These are phyloP conservation scores for Formica exsecta DNA, from an alignment of 1,140 invertebrate species.

Conservation along the genomic window DNA sequence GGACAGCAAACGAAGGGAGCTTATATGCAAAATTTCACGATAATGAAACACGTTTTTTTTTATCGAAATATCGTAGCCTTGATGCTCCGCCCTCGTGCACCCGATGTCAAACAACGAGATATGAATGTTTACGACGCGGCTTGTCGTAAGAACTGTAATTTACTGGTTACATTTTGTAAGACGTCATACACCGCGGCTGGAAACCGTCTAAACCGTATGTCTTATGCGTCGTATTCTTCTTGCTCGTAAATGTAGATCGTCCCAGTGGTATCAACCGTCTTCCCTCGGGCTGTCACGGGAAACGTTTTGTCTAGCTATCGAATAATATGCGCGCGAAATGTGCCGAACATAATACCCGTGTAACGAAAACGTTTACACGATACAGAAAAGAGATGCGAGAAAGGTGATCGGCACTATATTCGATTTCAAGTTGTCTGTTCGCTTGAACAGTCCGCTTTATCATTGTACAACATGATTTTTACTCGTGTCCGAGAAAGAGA, in stretches of 20 bases:
- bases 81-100: background rate
- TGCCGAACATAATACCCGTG: conserved; percentile 56
- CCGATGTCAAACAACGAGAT: conserved; percentile 65
- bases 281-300: conserved; percentile 38
- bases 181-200: conserved; percentile 52
- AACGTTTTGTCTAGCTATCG: conserved; percentile 53
- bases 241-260: conserved; percentile 53
- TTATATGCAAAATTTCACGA: conserved; percentile 50
- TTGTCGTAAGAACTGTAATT: conserved; percentile 67
- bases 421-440: conserved; percentile 42
- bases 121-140: conserved; percentile 73
- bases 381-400: conserved; percentile 32
- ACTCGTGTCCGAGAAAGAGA: conserved; percentile 3
- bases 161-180: conserved; percentile 65
- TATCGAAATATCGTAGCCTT: conserved; percentile 38
- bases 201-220: conserved; percentile 45
- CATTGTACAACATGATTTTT: conserved; percentile 41
- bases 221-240: conserved; percentile 48
- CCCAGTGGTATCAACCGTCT: background rate
- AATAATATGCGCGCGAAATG: conserved; percentile 56
- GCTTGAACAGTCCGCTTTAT: conserved; percentile 5
- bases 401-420: conserved; percentile 38
- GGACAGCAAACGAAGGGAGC: background rate
- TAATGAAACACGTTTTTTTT: conserved; percentile 62
- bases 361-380: conserved; percentile 32